A percentile compares a stretch with the other conserved stretches of the same genome.
Conservation (phyloP, 2,797 vertebrate species). For the Argya squamiceps region DNA sequence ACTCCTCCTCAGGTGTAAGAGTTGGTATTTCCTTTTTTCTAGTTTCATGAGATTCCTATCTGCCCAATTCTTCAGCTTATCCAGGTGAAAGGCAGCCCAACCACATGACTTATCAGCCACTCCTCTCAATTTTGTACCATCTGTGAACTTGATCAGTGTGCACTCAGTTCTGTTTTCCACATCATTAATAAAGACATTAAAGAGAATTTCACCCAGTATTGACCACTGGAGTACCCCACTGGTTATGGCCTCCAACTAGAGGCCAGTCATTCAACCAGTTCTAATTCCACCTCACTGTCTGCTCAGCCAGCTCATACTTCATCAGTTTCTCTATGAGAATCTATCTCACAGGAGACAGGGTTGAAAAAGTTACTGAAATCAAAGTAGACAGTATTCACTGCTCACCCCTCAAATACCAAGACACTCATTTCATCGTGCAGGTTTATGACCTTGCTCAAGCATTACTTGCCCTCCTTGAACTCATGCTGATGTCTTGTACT, state of each 20-base stretch:
- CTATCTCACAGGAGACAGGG: background rate
- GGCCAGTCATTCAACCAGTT: background rate
- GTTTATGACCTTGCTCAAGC: background rate
- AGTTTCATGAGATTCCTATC: background rate
- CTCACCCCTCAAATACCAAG: background rate
- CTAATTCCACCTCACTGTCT: background rate
- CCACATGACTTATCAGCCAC: background rate
- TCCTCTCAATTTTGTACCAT: background rate
- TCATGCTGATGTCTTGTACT: background rate
- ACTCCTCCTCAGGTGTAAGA: background rate
- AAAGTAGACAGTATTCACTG: background rate
- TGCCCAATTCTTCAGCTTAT: background rate
- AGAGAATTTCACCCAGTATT: background rate
- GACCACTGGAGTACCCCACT: background rate
- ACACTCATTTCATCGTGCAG: background rate
- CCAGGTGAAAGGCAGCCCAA: background rate
- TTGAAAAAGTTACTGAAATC: background rate
- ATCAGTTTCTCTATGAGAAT: background rate
- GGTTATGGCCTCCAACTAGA: background rate
- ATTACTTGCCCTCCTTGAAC: background rate
- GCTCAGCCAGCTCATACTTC: background rate
- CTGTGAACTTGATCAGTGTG: background rate
- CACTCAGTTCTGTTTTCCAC: background rate
- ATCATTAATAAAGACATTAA: background rate
- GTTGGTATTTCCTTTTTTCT: background rate